phyloP scores from a whole-genome alignment of 2,113 vertebrate genomes.

The Hemicordylus capensis region DNA sequence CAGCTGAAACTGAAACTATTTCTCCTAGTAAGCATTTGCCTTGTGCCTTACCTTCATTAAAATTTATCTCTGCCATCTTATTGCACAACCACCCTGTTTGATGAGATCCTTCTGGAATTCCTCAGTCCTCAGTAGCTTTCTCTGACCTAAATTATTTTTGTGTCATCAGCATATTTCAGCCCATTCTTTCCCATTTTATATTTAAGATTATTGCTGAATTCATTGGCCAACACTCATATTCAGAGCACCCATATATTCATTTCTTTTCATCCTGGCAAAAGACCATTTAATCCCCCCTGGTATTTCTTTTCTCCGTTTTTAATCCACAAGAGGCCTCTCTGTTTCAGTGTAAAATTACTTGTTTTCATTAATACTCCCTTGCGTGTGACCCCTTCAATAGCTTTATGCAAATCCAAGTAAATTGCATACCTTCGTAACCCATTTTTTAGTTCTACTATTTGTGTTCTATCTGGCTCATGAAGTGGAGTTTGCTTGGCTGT shows the following conservation, averaged over 20 bases:
- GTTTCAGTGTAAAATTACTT: background rate
- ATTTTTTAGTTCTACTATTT: background rate
- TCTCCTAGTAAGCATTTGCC: slow-evolving; percentile 56
- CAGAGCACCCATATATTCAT: slow-evolving; percentile 47
- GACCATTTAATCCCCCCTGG: slow-evolving; percentile 23
- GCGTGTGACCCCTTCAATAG: background rate
- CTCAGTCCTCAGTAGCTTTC: slow-evolving; percentile 57
- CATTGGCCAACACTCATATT: slow-evolving; percentile 45
- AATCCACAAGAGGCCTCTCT: slow-evolving; percentile 42
- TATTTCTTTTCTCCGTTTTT: slow-evolving; percentile 44
- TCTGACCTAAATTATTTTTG: slow-evolving; percentile 66
- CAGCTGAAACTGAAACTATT: slow-evolving; percentile 55
- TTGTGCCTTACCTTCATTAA: slow-evolving; percentile 69
- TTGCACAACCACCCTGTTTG: slow-evolving; percentile 67
- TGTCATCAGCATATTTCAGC: slow-evolving; percentile 62
- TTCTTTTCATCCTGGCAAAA: slow-evolving; percentile 38
- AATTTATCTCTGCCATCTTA: slow-evolving; percentile 57
- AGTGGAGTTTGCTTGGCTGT: slow-evolving; percentile 9
- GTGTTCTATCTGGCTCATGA: slow-evolving; percentile 15
- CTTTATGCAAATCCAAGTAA: slow-evolving; percentile 30
- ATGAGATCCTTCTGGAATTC: slow-evolving; percentile 76
- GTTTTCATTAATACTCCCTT: slow-evolving; percentile 30
- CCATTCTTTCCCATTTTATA: slow-evolving; percentile 40
- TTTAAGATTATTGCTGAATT: slow-evolving; percentile 54
- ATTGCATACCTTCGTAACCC: slow-evolving; percentile 25